phyloP scores from a whole-genome alignment of 2,113 vertebrate species.

The Psettodes erumei region DNA sequence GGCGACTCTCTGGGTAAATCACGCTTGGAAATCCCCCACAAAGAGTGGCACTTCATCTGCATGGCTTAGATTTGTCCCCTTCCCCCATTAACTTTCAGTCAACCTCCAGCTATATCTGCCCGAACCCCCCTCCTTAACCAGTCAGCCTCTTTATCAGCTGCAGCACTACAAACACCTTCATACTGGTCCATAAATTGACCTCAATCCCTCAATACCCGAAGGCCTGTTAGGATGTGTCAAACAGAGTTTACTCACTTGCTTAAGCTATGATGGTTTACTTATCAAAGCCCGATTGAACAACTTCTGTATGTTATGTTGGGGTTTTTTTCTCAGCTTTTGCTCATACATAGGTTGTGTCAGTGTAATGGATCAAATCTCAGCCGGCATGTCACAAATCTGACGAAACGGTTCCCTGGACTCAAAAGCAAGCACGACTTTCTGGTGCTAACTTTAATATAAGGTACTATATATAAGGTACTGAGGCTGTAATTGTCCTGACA shows the following conservation, averaged over 20 bases:
- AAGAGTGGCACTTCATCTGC: conserved; percentile 61
- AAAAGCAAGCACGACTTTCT: neutral
- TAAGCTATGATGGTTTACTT: conserved; percentile 38
- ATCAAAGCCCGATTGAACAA: conserved; percentile 17
- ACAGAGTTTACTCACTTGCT: conserved; percentile 54
- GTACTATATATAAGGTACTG: neutral
- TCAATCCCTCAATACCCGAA: conserved; percentile 59
- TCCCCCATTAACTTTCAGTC: conserved; percentile 57
- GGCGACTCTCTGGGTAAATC: conserved; percentile 50
- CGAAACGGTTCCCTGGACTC: neutral
- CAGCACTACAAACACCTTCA: conserved; percentile 56
- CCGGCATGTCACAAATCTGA: neutral
- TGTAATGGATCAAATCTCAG: neutral
- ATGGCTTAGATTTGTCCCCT: conserved; percentile 50
- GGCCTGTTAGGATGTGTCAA: conserved; percentile 55
- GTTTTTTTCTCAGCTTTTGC: neutral
- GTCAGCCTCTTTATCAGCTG: conserved; percentile 54
- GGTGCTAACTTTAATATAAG: neutral
- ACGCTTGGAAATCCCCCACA: conserved; percentile 63
- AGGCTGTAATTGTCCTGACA: neutral
- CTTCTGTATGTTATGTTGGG: neutral
- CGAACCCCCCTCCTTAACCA: neutral
- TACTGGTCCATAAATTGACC: conserved; percentile 41
- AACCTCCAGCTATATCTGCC: conserved; percentile 38
- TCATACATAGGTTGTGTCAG: neutral